Evolutionary conservation across 2,113 vertebrate genomes (phyloP).

Genomic region (Mohoua ochrocephala): DNA sequence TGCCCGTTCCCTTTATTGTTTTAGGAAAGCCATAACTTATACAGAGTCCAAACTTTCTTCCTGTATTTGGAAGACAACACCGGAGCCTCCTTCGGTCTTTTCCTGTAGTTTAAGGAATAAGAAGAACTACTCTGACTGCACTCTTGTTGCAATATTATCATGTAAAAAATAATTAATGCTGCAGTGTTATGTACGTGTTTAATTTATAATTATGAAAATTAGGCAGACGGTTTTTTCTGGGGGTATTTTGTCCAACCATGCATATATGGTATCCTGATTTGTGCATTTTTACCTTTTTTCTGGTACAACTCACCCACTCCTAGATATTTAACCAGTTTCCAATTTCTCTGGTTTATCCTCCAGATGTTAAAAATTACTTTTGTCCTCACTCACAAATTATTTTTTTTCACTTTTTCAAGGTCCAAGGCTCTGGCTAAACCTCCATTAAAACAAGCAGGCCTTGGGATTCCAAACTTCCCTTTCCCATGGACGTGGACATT

Average conservation of each 20-base stretch:
- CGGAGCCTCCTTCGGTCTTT: constrained; percentile 88
- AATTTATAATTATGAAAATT: background rate
- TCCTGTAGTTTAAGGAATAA: constrained; percentile 58
- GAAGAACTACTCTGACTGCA: background rate
- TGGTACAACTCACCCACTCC: background rate
- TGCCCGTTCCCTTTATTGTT: background rate
- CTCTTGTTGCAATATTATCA: background rate
- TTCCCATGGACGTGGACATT: accelerated
- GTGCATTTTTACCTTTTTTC: background rate
- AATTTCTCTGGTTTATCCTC: background rate
- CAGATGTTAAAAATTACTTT: background rate
- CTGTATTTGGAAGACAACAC: constrained; percentile 87
- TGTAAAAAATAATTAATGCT: background rate
- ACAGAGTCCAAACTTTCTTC: constrained; percentile 90
- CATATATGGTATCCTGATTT: no score
- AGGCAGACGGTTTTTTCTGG: background rate
- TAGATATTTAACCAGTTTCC: no score
- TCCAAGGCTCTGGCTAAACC: background rate
- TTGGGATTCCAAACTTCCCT: background rate
- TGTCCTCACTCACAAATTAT: background rate
- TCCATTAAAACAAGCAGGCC: background rate
- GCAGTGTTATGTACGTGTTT: background rate
- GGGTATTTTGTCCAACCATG: background rate
- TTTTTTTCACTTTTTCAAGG: background rate
- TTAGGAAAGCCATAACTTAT: constrained; percentile 84